Evolutionary conservation across 1,140 invertebrate genomes (phyloP).

Genomic region (Ectropis grisescens): DNA sequence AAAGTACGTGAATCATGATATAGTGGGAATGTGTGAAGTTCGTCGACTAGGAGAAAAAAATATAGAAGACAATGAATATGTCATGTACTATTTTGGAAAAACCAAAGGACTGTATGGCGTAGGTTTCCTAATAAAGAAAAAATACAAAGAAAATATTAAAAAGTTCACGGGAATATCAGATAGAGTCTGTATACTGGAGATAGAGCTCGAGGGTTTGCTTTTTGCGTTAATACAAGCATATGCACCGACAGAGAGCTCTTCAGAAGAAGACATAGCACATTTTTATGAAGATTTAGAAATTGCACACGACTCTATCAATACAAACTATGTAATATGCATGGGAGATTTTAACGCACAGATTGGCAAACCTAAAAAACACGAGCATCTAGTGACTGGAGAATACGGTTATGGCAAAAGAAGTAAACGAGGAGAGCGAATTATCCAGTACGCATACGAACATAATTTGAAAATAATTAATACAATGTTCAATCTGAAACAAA

Average conservation of each 20-base stretch:
- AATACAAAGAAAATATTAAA: conserved; percentile 18
- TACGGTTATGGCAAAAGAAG: conserved; percentile 16
- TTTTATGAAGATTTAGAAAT: conserved; percentile 19
- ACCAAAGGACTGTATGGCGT: conserved; percentile 22
- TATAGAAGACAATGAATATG: conserved; percentile 21
- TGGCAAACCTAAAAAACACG: too few species aligned
- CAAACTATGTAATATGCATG: conserved; percentile 15
- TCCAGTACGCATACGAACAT: conserved; percentile 21
- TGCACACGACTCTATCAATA: conserved; percentile 16
- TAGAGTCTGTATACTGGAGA: conserved; percentile 19
- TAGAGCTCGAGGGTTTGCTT: conserved; percentile 12
- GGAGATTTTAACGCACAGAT: too few species aligned
- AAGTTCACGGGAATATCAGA: conserved; percentile 22
- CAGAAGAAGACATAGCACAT: conserved; percentile 17
- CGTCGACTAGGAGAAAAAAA: conserved; percentile 19
- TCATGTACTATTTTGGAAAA: conserved; percentile 24
- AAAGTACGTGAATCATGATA: conserved; percentile 22
- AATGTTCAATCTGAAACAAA: conserved; percentile 26
- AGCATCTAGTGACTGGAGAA: too few species aligned
- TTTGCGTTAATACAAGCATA: conserved; percentile 21
- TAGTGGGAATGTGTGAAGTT: conserved; percentile 27
- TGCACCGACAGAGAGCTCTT: conserved; percentile 21
- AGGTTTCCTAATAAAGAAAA: conserved; percentile 22
- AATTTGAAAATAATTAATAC: conserved; percentile 24
- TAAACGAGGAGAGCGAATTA: conserved; percentile 18